These are phyloP conservation scores for Xestia sexstrigata DNA, from an alignment of 2,888 invertebrate genomes.

Conservation along the genomic window DNA sequence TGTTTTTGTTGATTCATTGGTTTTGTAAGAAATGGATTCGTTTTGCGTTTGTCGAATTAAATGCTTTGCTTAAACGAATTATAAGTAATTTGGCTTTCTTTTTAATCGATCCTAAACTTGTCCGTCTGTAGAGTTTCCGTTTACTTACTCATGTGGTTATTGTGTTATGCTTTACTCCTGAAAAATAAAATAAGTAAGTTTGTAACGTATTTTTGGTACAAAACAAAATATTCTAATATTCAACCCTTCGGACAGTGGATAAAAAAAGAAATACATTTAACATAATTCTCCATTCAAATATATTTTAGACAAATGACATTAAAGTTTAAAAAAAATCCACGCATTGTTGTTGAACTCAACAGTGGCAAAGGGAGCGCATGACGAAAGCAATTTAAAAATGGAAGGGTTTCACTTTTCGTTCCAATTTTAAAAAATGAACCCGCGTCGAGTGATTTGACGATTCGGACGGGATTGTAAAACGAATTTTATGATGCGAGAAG, in stretches of 20 bases:
- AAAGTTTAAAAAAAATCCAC: slow-evolving; percentile 70
- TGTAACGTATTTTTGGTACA: slow-evolving; percentile 2
- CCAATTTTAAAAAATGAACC: slow-evolving; percentile 89
- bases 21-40: slow-evolving; percentile 55
- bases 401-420: slow-evolving; percentile 89
- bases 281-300: slow-evolving; percentile 71
- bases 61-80: slow-evolving; percentile 15
- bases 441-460: slow-evolving; percentile 88
- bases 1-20: slow-evolving; percentile 54
- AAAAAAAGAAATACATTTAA: slow-evolving; percentile 34
- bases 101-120: slow-evolving; percentile 12
- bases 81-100: slow-evolving; percentile 1
- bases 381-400: slow-evolving; percentile 89
- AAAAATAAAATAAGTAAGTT: not conserved
- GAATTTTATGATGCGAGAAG: slow-evolving; percentile 80
- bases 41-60: slow-evolving; percentile 53
- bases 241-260: slow-evolving; percentile 15
- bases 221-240: slow-evolving; percentile 15
- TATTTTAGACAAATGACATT: slow-evolving; percentile 71
- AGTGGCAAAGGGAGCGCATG: slow-evolving; percentile 87
- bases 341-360: slow-evolving; percentile 78
- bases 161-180: no score
- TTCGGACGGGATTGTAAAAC: slow-evolving; percentile 85
- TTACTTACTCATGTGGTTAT: no score
- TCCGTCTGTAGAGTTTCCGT: not conserved